A percentile compares a stretch with the other conserved stretches of the same genome.
These are phyloP conservation scores for Drosophila barbarae DNA, from an alignment of 2,888 invertebrate species.

Conservation along the genomic window DNA sequence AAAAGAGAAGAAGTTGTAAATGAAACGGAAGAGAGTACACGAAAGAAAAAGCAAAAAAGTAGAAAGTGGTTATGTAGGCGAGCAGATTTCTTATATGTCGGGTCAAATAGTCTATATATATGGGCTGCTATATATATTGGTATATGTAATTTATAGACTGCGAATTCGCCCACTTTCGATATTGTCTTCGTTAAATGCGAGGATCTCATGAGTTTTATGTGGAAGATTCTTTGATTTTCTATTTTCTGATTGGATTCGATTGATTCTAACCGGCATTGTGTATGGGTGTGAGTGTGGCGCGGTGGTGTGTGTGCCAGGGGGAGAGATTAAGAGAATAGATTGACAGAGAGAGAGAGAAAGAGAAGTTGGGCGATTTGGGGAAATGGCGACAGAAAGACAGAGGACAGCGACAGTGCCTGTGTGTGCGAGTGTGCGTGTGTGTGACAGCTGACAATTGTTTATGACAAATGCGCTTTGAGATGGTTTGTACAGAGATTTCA, in stretches of 20 bases:
- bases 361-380: background rate
- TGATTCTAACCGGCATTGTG: constrained; percentile 16
- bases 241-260: background rate
- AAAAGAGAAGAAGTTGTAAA: constrained; percentile 65
- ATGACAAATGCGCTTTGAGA: constrained; percentile 26
- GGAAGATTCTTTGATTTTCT: constrained; percentile 4
- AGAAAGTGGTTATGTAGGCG: constrained; percentile 63
- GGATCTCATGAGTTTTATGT: constrained; percentile 15
- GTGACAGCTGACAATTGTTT: constrained; percentile 3
- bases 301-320: constrained; percentile 3
- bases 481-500: constrained; percentile 26
- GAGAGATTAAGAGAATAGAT: background rate
- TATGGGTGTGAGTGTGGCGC: constrained; percentile 5
- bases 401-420: constrained; percentile 16
- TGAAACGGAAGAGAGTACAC: constrained; percentile 68
- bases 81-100: constrained; percentile 50
- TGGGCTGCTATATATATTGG: constrained; percentile 13
- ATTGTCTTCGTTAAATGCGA: constrained; percentile 9
- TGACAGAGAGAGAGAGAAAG: constrained; percentile 3
- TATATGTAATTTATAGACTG: constrained; percentile 1
- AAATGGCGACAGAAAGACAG: constrained; percentile 6
- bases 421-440: background rate
- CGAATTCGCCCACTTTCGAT: constrained; percentile 11
- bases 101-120: constrained; percentile 26
- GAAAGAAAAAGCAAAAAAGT: constrained; percentile 64